phyloP scores from a whole-genome alignment of 92 coral and sea anemone genomes.

The Actinernus sp. region DNA sequence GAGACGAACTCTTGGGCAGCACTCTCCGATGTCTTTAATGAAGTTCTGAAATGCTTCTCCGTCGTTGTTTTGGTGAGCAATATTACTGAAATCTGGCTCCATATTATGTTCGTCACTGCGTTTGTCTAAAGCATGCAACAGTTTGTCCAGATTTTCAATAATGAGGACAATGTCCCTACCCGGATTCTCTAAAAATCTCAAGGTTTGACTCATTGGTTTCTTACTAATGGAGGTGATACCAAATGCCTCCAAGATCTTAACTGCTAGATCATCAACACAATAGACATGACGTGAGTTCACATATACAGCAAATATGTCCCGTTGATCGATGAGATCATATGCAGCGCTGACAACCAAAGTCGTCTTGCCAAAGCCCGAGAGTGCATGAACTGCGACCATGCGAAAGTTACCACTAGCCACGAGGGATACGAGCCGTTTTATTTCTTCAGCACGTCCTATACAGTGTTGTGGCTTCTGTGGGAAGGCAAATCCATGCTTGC shows the following conservation, averaged over 20 bases:
- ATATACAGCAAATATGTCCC: conserved; percentile 11
- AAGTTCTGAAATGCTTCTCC: conserved; percentile 13
- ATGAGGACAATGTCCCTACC: conserved; percentile 14
- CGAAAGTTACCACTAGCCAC: conserved; percentile 4
- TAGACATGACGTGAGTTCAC: conserved; percentile 26
- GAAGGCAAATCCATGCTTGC: no score
- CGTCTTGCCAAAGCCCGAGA: conserved; percentile 53
- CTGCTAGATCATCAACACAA: conserved; percentile 24
- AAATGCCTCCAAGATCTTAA: conserved; percentile 33
- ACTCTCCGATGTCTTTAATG: conserved; percentile 4
- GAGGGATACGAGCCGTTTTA: no score
- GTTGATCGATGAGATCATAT: conserved; percentile 6
- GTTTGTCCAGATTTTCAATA: conserved; percentile 38
- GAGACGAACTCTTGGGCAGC: conserved; percentile 20
- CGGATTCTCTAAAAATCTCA: conserved; percentile 4
- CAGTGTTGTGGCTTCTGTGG: no score
- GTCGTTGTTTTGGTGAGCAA: no score
- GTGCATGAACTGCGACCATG: conserved; percentile 12
- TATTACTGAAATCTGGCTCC: background rate
- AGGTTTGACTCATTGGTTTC: conserved; percentile 5
- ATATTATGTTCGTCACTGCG: background rate
- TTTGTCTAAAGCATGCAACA: conserved; percentile 12
- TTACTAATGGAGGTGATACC: conserved; percentile 2
- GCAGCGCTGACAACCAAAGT: conserved; percentile 26
- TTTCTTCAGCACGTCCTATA: no score